A percentile compares a stretch with the other conserved stretches of the same genome.
These are phyloP conservation scores for Cryptoleucopteryx plumbea DNA, from an alignment of 2,113 vertebrate species.

Conservation along the genomic window DNA sequence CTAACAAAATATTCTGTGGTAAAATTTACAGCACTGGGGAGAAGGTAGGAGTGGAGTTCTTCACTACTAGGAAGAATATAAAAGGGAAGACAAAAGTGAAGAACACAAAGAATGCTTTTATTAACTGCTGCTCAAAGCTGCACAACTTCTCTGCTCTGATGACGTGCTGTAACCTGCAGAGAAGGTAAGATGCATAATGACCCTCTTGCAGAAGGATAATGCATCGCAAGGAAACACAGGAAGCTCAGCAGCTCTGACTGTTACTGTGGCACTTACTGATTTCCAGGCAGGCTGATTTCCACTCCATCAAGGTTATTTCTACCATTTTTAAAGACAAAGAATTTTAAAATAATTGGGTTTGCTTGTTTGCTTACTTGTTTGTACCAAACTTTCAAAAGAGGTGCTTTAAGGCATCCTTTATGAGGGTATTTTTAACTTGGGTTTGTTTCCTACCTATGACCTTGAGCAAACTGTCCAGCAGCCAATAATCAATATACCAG, in stretches of 20 bases:
- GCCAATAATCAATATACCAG: background rate
- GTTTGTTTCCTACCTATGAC: background rate
- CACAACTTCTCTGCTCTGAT: background rate
- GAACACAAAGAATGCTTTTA: background rate
- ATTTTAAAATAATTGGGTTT: background rate
- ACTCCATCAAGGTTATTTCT: background rate
- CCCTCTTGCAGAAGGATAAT: background rate
- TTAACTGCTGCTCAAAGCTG: background rate
- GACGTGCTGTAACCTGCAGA: accelerated
- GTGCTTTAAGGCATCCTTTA: background rate
- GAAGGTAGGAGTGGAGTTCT: background rate
- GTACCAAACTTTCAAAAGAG: background rate
- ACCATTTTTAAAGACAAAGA: background rate
- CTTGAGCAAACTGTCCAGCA: conserved; percentile 4
- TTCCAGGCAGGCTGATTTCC: background rate
- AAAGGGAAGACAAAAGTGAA: background rate
- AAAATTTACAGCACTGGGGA: background rate
- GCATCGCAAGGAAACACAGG: background rate
- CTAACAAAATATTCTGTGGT: background rate
- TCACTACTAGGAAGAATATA: background rate
- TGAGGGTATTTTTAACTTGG: background rate
- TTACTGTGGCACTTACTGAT: background rate
- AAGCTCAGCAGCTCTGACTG: background rate
- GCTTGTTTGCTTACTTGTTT: background rate
- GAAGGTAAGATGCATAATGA: background rate